Percentiles rank a stretch among this genome's conserved stretches.
phyloP scores from a whole-genome alignment of 2,888 invertebrate species.

The Furcula furcula region DNA sequence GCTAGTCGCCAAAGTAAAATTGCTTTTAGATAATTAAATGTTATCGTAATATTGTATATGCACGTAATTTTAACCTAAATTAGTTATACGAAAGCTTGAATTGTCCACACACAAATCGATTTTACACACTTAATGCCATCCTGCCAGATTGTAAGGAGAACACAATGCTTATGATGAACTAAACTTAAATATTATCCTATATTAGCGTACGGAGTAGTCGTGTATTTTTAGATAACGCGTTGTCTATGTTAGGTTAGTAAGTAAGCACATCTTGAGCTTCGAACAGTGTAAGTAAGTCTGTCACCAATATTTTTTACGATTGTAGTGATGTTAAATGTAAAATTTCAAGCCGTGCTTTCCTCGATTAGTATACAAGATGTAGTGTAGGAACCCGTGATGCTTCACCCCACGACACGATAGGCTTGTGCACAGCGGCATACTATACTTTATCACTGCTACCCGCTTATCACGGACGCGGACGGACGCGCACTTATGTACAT shows the following conservation, averaged over 20 bases:
- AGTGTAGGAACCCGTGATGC: conserved; percentile 47
- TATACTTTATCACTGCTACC: conserved; percentile 19
- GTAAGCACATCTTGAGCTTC: conserved; percentile 78
- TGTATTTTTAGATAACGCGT: conserved; percentile 81
- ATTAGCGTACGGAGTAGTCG: conserved; percentile 72
- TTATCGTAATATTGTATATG: conserved; percentile 69
- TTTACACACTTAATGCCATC: conserved; percentile 77
- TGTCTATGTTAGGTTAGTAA: conserved; percentile 78
- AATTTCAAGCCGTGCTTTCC: conserved; percentile 59
- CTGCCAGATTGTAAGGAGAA: conserved; percentile 71
- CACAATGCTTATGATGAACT: conserved; percentile 79
- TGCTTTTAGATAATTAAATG: conserved; percentile 75
- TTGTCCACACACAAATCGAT: conserved; percentile 78
- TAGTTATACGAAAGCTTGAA: conserved; percentile 76
- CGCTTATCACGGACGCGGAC: conserved; percentile 12
- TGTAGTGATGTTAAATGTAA: conserved; percentile 48
- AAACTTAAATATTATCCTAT: conserved; percentile 71
- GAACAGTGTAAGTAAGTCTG: conserved; percentile 66
- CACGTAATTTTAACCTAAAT: conserved; percentile 70
- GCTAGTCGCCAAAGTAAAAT: conserved; percentile 71
- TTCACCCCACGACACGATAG: conserved; percentile 19
- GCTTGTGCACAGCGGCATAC: conserved; percentile 41
- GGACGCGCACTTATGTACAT: conserved; percentile 42
- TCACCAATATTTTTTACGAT: conserved; percentile 74
- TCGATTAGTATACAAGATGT: conserved; percentile 47